Conservation (phyloP, 2,888 invertebrate species). For the Odontocerum albicorne region DNA sequence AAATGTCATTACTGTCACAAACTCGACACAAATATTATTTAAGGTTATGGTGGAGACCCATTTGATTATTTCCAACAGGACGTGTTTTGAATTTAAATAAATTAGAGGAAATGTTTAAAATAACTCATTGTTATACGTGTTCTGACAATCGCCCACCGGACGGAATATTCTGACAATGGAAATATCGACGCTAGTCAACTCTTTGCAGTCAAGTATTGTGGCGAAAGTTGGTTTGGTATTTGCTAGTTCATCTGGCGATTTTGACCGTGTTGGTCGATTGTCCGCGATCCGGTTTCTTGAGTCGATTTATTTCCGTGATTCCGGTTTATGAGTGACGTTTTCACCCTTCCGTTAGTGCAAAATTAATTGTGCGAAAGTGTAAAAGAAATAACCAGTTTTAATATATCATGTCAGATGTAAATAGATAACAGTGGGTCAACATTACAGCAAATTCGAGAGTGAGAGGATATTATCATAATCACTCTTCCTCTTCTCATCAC, state of each 20-base stretch:
- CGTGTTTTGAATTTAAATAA: no score
- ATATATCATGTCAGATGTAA: conserved; percentile 12
- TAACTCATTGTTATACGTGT: not conserved
- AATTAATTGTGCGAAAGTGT: conserved; percentile 15
- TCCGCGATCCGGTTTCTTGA: conserved; percentile 15
- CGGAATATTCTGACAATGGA: not conserved
- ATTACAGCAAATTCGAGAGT: not conserved
- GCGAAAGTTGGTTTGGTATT: conserved; percentile 25
- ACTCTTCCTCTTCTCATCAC: not conserved
- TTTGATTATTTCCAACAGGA: no score
- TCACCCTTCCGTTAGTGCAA: conserved; percentile 1
- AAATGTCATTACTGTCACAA: not conserved
- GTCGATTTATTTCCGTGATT: conserved; percentile 8
- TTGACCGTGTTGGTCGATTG: conserved; percentile 17
- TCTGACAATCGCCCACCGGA: not conserved
- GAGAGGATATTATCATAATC: not conserved
- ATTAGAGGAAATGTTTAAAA: no score
- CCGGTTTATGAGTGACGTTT: conserved; percentile 12
- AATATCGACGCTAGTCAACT: conserved; percentile 5
- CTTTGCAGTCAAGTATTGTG: not conserved
- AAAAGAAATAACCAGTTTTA: conserved; percentile 4
- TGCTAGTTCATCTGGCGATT: conserved; percentile 24
- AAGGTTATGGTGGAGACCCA: no score
- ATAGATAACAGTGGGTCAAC: conserved; percentile 18
- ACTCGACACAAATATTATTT: not conserved